These are phyloP conservation scores for Lagopus leucura DNA, from an alignment of 2,113 vertebrate species.

Conservation along the genomic window DNA sequence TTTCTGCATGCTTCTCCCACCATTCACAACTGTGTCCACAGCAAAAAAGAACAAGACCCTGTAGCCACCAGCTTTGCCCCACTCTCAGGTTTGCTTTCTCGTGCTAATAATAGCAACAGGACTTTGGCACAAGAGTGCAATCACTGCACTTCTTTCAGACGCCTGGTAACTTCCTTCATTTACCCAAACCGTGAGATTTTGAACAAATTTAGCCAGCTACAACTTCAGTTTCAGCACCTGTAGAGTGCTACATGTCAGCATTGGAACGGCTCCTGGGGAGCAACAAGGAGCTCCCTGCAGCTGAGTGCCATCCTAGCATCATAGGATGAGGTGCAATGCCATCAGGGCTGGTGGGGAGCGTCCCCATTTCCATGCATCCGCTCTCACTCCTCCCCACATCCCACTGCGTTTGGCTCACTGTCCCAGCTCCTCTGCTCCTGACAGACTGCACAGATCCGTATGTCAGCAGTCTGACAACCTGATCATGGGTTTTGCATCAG, in stretches of 20 bases:
- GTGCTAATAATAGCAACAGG: rapidly evolving
- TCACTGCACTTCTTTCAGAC: no score
- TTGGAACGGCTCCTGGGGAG: no score
- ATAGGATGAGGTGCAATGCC: no score
- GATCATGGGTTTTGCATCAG: not conserved
- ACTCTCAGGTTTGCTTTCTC: not conserved
- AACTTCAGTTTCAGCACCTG: not conserved
- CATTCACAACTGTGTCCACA: rapidly evolving
- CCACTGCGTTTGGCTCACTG: not conserved
- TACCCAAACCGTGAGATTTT: not conserved
- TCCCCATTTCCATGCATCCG: not conserved
- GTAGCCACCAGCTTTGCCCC: rapidly evolving
- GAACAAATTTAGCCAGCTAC: not conserved
- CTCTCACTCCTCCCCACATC: not conserved
- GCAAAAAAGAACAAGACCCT: rapidly evolving
- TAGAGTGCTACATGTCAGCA: not conserved
- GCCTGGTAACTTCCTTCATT: not conserved
- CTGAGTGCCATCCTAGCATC: not conserved
- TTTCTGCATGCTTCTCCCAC: not conserved
- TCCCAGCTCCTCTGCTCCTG: rapidly evolving
- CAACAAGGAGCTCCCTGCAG: no score
- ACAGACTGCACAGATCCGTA: not conserved
- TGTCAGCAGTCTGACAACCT: not conserved
- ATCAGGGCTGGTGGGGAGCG: no score
- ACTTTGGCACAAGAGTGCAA: not conserved